Base-by-base conservation (phyloP, 2,888 invertebrate species). In the Drosophila niveifrons region DNA sequence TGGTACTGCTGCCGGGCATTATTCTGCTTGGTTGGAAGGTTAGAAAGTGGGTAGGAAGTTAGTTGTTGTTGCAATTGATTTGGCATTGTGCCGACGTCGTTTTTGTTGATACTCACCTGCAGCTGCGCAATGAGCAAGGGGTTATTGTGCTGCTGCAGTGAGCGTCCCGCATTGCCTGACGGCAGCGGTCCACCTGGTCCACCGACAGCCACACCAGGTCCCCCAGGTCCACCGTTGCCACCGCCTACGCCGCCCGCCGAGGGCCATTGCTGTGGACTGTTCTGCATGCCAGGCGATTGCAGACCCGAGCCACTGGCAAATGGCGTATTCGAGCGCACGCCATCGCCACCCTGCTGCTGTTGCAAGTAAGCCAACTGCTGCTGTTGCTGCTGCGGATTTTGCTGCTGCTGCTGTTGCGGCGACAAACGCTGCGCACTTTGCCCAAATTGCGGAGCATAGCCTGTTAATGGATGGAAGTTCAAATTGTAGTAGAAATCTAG, bases 61-160 rank as follows among this genome's bases (percentile, higher is more conserved):
- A 88, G 56, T n/a, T 11, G n/a, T 63, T 36, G 29, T 63, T 36
- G 29, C 18, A 44, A 13, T 4, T 62, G 36, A 41, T 55, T 52
- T 52, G 63, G 28, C 34, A 36, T 8, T 8, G 18, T 17, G 44
- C 13, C 34, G 11, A 23, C 11, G 56, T 36, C n/a, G 36, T 4
- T 36, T 7, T 65, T 50, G 52, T 46, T 66, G 53, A 63, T 34
- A 82, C 94, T 94, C 93, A 96, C 96, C 90, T 96, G 95, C 87
- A 97, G 93, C 92, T 97, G 97, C 82, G 96, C 96, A 93, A 96
- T 96, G 88, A 98, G 94, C 97, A 98, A 97, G 31, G 97, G 97
- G 93, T 97, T 97, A 93, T 97, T 97, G 92, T 97, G 96, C 92
- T 96, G 96, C 88, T 96, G 95, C 67, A 95, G 93, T 64, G 94